These are phyloP conservation scores for Heterodera filipjevi DNA, from an alignment of 2,888 invertebrate species.

Conservation along the genomic window DNA sequence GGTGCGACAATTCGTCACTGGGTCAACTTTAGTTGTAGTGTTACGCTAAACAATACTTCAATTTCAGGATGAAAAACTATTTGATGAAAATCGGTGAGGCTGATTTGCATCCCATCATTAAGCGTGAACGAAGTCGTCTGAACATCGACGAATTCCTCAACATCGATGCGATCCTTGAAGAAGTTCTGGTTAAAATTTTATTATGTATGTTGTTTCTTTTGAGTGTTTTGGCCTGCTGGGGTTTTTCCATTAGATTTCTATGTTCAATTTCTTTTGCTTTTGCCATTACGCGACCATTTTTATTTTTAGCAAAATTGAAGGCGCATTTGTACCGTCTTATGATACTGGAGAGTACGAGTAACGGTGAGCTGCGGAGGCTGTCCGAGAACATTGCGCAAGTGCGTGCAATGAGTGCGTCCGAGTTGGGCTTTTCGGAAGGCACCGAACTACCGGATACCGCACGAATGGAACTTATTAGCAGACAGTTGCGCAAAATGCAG, in stretches of 20 bases:
- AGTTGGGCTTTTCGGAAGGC: constrained; percentile 66
- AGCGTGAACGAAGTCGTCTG: constrained; percentile 81
- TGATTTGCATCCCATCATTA: constrained; percentile 86
- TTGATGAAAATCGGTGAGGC: constrained; percentile 90
- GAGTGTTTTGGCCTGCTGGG: no score
- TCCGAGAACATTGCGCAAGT: constrained; percentile 68
- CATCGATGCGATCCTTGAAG: constrained; percentile 90
- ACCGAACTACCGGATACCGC: constrained; percentile 38
- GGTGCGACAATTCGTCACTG: constrained; percentile 80
- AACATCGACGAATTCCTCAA: constrained; percentile 89
- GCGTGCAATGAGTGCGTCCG: constrained; percentile 67
- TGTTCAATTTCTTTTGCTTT: not conserved
- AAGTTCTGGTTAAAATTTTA: constrained; percentile 88
- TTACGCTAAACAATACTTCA: constrained; percentile 80
- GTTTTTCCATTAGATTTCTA: no score
- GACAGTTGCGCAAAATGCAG: constrained; percentile 79
- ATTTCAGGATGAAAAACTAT: constrained; percentile 91
- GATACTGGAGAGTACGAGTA: constrained; percentile 60
- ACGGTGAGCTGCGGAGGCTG: constrained; percentile 66
- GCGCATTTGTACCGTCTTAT: constrained; percentile 66
- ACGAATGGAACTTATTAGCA: constrained; percentile 44
- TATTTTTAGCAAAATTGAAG: constrained; percentile 62
- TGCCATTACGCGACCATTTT: not conserved
- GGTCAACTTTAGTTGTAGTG: constrained; percentile 84
- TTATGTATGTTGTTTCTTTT: constrained; percentile 68